Evolutionary conservation across 2,113 vertebrate genomes (phyloP), one percentile per base, ranked within the genome.

Genomic region (Thamnaconus septentrionalis): DNA sequence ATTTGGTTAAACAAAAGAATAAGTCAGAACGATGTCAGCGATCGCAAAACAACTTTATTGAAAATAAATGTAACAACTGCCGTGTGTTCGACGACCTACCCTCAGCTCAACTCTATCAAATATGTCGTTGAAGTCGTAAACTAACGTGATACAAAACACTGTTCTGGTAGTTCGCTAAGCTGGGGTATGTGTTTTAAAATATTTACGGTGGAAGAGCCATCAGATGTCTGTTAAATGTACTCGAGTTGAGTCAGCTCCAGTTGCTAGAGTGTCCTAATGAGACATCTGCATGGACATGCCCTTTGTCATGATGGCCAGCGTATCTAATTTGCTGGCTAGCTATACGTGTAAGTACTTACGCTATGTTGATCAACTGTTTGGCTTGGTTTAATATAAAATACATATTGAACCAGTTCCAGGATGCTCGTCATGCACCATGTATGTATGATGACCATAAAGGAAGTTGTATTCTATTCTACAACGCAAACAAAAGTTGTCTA

Each of bases 201-300:
- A 31, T 31, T 31, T 31, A 31, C 18, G 18, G 18, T 31, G 18
- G 18, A 2, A 31, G 18, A 31, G 18, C 18, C 12, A 69, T 57
- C 56, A 42, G 39, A 41, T 54, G 12, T 60, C 55, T 31, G 18
- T 31, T 31, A 31, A 31, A 31, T 31, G 18, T 31, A 31, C 18
- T 31, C 18, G 18, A 31, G 18, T 31, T 31, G 18, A 31, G 18
- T 31, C 2, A 31, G 18, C 18, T 31, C 1, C 18, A 59, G 31
- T 56, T 55, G 40, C 41, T 53, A 41, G 43, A 31, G 6, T 42
- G 7, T 51, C 59, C 43, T 31, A 41, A 31, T 8, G 60, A 55
- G 71, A 66, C 65, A 64, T 80, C 55, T 86, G 79, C 41, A 84
- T 44, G 5, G 50, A 84, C 87, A 87, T 89, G 85, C 45, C 80